A percentile compares a stretch with the other conserved stretches of the same genome.
Evolutionary conservation across 2,113 vertebrate species (phyloP).

Genomic region (Sigmodon hispidus): DNA sequence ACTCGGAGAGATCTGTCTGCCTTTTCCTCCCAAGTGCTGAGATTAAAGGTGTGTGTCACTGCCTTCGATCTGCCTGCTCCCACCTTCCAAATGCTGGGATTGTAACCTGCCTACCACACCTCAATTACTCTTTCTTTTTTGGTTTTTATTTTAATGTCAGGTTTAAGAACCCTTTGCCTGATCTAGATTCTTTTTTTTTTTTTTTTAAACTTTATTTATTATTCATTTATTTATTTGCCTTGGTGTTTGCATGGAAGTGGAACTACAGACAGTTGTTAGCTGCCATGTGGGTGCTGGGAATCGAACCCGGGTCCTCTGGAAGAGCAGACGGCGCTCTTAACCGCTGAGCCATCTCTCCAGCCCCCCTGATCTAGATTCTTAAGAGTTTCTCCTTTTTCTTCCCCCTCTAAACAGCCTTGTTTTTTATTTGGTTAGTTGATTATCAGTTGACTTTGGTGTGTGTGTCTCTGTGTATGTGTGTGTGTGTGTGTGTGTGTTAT

Average conservation of each 20-base stretch:
- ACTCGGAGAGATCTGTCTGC: not conserved
- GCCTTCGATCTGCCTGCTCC: not conserved
- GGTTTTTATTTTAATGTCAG: conserved; percentile 37
- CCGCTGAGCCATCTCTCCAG: too few relatives aligned
- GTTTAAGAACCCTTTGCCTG: conserved; percentile 20
- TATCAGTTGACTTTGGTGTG: not conserved
- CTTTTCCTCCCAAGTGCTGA: not conserved
- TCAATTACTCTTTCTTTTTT: not conserved
- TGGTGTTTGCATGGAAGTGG: too few relatives aligned
- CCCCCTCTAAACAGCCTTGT: not conserved
- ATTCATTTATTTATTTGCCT: too few relatives aligned
- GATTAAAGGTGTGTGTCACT: not conserved
- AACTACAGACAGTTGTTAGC: too few relatives aligned
- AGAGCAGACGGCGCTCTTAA: too few relatives aligned
- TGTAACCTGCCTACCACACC: too few relatives aligned
- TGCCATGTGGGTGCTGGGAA: too few relatives aligned
- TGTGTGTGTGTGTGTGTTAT: too few relatives aligned
- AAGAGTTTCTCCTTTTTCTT: not conserved
- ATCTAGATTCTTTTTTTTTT: not conserved
- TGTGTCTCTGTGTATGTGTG: not conserved
- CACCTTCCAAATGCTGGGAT: not conserved
- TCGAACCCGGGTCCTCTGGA: too few relatives aligned
- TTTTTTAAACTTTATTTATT: too few relatives aligned
- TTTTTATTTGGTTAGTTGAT: not conserved
- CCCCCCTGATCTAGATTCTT: not conserved